phyloP scores from a whole-genome alignment of 2,113 vertebrate species.

The Proteles cristata region DNA sequence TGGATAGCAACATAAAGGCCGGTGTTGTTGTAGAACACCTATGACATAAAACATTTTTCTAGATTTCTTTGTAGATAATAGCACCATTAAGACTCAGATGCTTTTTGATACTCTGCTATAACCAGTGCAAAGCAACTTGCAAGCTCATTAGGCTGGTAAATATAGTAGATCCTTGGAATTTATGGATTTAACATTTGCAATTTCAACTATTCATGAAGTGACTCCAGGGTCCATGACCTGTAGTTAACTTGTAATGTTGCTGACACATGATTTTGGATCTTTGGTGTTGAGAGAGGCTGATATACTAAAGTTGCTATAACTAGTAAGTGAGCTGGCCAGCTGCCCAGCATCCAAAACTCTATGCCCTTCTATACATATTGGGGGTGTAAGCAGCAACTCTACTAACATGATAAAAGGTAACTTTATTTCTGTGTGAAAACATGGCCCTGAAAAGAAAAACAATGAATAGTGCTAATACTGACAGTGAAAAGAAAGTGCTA shows the following conservation, averaged over 20 bases:
- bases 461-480: conserved; percentile 34
- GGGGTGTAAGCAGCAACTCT: neutral
- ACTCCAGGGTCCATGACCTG: neutral
- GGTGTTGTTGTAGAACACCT: neutral
- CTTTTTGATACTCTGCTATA: neutral
- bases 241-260: neutral
- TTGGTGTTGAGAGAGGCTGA: neutral
- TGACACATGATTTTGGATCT: conserved; percentile 41
- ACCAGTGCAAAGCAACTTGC: neutral
- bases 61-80: conserved; percentile 18
- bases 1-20: neutral
- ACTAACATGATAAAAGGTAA: neutral
- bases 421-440: conserved; percentile 60
- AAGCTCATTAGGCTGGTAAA: conserved; percentile 46
- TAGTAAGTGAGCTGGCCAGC: neutral
- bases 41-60: neutral
- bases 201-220: conserved; percentile 20
- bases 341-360: neutral
- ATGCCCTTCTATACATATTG: neutral
- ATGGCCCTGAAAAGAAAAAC: conserved; percentile 48
- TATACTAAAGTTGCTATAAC: neutral
- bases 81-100: neutral
- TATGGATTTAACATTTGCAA: conserved; percentile 52
- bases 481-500: conserved; percentile 61
- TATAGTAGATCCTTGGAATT: conserved; percentile 12